Evolutionary conservation across 2,888 invertebrate species (phyloP), one percentile per base, ranked within the genome.

Genomic region (Megaustenia siamemsis): DNA sequence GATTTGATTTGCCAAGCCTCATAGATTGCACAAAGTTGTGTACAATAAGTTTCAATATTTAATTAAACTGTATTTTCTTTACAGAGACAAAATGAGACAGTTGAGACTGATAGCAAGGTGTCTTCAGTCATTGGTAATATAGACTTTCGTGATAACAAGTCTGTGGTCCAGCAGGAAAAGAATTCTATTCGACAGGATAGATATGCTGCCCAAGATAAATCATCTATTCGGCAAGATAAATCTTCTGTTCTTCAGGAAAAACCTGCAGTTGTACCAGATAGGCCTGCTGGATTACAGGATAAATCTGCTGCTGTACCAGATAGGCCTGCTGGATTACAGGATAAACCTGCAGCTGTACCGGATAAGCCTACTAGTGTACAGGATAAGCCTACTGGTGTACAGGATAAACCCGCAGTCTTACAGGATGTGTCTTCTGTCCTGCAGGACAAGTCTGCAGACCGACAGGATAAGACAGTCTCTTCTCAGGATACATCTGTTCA

Each of bases 31-130:
- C n/a, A n/a, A n/a, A n/a, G n/a, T n/a, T n/a, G n/a, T n/a, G n/a
- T n/a, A n/a, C n/a, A n/a, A n/a, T n/a, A n/a, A n/a, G n/a, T n/a
- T n/a, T n/a, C n/a, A n/a, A n/a, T n/a, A n/a, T n/a, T n/a, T n/a
- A n/a, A n/a, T n/a, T n/a, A n/a, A n/a, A n/a, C 32, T 28, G n/a
- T 66, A 5, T 28, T 32, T 66, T 73, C 5, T 18, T 73, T 73
- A 32, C 73, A 73, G 73, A 49, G 35, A 21, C 45, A 73, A 49
- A 73, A 49, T 49, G 49, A 49, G 15, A 15, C 73, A 49, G 28
- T 8, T 5, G 73, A 73, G 5, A 18, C 49, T 1, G 49, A 73
- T 49, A 73, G 35, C n/a, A 28, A 45, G 21, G 28, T n/a, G 32
- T 49, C 73, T 28, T 45, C 35, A 18, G 21, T n/a, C 18, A 40